These are phyloP conservation scores for Caracal caracal DNA, from an alignment of 2,113 vertebrate species.

Conservation along the genomic window DNA sequence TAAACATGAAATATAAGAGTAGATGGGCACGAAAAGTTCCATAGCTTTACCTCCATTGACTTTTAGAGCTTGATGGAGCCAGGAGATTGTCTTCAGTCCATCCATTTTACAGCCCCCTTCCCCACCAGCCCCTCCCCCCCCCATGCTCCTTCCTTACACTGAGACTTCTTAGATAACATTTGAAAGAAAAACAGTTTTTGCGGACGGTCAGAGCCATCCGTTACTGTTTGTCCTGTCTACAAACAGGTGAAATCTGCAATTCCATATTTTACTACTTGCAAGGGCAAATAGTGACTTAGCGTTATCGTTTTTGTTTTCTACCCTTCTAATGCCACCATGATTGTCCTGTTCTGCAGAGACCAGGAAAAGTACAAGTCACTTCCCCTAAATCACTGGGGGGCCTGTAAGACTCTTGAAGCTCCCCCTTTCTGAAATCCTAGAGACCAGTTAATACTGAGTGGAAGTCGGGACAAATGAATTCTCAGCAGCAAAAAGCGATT, in stretches of 20 bases:
- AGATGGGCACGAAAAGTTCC: neutral
- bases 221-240: neutral
- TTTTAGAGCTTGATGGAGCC: neutral
- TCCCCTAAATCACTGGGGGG: neutral
- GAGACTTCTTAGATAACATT: neutral
- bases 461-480: neutral
- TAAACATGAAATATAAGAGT: neutral
- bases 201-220: neutral
- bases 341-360: neutral
- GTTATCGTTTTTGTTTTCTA: neutral
- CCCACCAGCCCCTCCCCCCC: neutral
- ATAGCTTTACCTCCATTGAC: neutral
- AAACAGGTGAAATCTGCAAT: neutral
- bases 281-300: neutral
- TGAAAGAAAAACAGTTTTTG: neutral
- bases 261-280: neutral
- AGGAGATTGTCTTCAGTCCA: neutral
- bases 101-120: neutral
- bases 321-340: neutral
- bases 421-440: neutral
- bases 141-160: neutral
- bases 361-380: neutral
- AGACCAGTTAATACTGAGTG: neutral
- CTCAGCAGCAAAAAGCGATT: neutral
- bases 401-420: neutral